Base-by-base conservation (phyloP, 1,140 invertebrate species). In the Drosophila tristis region DNA sequence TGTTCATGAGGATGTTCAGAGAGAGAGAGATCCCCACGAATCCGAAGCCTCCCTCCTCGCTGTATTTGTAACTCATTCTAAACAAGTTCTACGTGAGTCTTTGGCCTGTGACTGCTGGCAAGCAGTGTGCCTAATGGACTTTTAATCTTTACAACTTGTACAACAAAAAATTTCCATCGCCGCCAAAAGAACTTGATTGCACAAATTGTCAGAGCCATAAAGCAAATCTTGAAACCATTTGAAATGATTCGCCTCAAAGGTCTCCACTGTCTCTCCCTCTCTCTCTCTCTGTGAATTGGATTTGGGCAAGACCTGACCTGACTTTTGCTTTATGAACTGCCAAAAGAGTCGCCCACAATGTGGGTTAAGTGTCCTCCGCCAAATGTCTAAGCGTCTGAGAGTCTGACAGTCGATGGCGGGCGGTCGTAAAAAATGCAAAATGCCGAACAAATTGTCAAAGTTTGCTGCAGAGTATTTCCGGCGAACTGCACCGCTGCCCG, bases 71-170 rank as follows among this genome's bases (percentile, higher is more conserved):
- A 25, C 20, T 9, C 31, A 31, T 31, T 53, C 68, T 42, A 78
- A 87, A 87, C 82, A 89, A 87, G 82, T 87, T 87, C 15, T 81
- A 78, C 81, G 77, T 80, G 78, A 74, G 26, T 44, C 51, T 59
- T 42, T 54, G 44, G 60, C 64, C 53, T 26, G 56, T 0, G 23
- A 44, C 58, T 53, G n/a, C 15, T 9, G 65, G 42, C 51, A 20
- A 20, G 51, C 51, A 6, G 76, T 44, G 49, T 61, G 53, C 75
- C 82, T 89, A 89, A 89, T 89, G 84, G 85, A 89, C 72, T 80
- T 84, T 89, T 89, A 89, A 89, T 89, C 84, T 89, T 80, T 89
- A 89, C 76, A 85, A 89, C 79, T 89, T 84, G 76, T 80, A 39
- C 9, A 11, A 35, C 1, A 29, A 7, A 29, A 73, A 89, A 74